Base-by-base conservation (phyloP, 1,140 invertebrate species). In the Metopolophium dirhodum region DNA sequence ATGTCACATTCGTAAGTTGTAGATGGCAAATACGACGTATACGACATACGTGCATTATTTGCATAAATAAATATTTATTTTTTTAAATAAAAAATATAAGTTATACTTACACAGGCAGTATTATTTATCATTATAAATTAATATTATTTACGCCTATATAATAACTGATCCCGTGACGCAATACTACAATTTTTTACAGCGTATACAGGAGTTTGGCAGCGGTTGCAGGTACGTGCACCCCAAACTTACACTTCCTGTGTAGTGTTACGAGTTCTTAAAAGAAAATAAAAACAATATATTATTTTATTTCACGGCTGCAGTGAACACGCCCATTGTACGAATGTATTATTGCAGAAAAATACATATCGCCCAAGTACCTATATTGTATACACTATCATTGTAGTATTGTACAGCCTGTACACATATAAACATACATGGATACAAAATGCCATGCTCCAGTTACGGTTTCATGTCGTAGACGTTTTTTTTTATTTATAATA, bases 21-120 rank as follows among this genome's bases (percentile, higher is more conserved):
- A n/a, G 20, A 88, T 20, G 86, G 30, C 49, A 54, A 54, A 54
- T 88, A 47, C n/a, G 45, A 30, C 41, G 30, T 87, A 49, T 51
- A n/a, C n/a, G n/a, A n/a, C n/a, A n/a, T n/a, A 22, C 86, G 47
- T 88, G 30, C 18, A 49, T 88, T 88, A 35, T 88, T 88, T 51
- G 20, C 47, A 87, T 87, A 49, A 87, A 88, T 35, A 88, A 87
- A 49, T 45, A 26, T n/a, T 51, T 49, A 41, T 41, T 51, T n/a
- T 88, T 88, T 51, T 8, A 35, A 88, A 54, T 51, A 51, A 88
- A 86, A 51, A 23, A 54, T 0, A 51, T 30, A 51, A 88, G 2
- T 41, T 35, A 7, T 51, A 51, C 37, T 51, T 23, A 26, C 26
- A 45, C 14, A 54, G 51, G 22, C 22, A 23, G 3, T 54, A 7